Evolutionary conservation across 2,797 vertebrate genomes (phyloP).

Genomic region (Macropodus opercularis): DNA sequence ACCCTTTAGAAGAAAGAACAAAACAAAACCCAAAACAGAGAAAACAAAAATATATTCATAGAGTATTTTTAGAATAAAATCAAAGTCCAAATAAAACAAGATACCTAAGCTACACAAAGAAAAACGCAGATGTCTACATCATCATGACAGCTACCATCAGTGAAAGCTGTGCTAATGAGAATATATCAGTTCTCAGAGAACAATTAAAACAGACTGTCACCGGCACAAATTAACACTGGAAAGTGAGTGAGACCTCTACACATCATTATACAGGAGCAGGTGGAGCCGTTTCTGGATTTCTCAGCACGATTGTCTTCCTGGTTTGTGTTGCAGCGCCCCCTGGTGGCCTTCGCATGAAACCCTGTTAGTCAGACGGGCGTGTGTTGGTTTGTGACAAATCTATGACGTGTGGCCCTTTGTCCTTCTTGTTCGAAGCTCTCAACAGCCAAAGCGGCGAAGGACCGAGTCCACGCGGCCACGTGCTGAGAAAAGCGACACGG

Average conservation of each 20-base stretch:
- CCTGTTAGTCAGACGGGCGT: constrained; percentile 8
- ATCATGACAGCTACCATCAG: constrained; percentile 73
- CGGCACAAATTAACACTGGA: constrained; percentile 92
- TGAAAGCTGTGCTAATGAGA: constrained; percentile 69
- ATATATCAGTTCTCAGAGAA: constrained; percentile 72
- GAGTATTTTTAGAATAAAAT: constrained; percentile 81
- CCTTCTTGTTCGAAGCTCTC: constrained; percentile 72
- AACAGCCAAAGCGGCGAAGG: constrained; percentile 62
- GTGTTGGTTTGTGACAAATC: constrained; percentile 18
- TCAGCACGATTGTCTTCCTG: constrained; percentile 87
- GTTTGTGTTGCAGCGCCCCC: constrained; percentile 71
- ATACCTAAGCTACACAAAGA: constrained; percentile 80
- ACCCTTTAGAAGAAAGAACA: constrained; percentile 81
- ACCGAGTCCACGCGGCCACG: constrained; percentile 28
- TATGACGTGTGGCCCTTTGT: constrained; percentile 2
- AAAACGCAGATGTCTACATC: constrained; percentile 75
- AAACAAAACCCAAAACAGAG: constrained; percentile 59
- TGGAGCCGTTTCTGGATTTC: constrained; percentile 57
- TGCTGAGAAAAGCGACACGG: constrained; percentile 25
- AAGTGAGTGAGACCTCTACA: constrained; percentile 87
- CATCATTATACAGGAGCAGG: constrained; percentile 84
- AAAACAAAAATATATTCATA: constrained; percentile 82
- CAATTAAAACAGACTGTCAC: constrained; percentile 87
- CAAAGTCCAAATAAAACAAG: constrained; percentile 77
- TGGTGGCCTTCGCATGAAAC: constrained; percentile 47